These are phyloP conservation scores for Stictonetta naevosa DNA, from an alignment of 2,113 vertebrate genomes.

Conservation along the genomic window DNA sequence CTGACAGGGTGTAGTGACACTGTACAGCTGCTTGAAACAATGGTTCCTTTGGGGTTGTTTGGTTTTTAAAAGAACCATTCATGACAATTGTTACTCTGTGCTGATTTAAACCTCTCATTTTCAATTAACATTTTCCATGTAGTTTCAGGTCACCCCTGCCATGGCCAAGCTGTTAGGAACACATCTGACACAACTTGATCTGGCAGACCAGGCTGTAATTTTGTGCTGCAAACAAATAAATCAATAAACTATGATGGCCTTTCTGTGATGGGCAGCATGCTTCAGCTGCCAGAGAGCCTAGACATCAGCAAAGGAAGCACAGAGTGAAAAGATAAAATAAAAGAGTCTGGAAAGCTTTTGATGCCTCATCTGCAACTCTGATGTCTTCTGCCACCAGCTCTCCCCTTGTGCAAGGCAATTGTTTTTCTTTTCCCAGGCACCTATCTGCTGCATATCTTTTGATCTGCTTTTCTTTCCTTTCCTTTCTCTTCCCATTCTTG, in stretches of 20 bases:
- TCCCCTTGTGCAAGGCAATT: background rate
- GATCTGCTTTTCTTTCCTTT: background rate
- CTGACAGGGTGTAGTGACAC: background rate
- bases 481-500: background rate
- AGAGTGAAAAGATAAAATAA: background rate
- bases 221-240: background rate
- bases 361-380: background rate
- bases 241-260: background rate
- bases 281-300: background rate
- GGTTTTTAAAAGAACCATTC: background rate
- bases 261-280: background rate
- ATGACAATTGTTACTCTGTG: background rate
- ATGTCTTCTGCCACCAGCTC: background rate
- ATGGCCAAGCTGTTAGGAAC: background rate
- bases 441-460: background rate
- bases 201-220: background rate
- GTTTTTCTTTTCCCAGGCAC: background rate
- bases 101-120: conserved; percentile 44
- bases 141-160: background rate
- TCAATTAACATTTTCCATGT: conserved; percentile 25
- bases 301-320: background rate
- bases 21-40: background rate
- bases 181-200: background rate
- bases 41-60: background rate
- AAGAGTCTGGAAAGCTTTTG: background rate